phyloP scores from a whole-genome alignment of 2,797 vertebrate genomes.

The Coluber constrictor region DNA sequence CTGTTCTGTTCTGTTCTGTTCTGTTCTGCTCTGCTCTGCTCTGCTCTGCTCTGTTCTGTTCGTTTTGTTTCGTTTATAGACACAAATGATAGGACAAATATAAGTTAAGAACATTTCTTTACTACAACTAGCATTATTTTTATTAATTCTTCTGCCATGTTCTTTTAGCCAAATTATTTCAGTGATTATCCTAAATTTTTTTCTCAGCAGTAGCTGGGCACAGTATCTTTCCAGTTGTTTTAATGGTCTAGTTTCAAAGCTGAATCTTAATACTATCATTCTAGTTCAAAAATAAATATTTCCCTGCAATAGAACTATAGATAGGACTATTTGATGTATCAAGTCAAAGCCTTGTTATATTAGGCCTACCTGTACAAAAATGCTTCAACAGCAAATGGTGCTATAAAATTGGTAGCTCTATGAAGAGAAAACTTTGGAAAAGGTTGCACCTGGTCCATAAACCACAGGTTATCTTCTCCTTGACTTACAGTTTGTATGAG shows the following conservation, averaged over 20 bases:
- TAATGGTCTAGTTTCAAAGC: background rate
- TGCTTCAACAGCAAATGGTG: background rate
- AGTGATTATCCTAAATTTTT: conserved; percentile 8
- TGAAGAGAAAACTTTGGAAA: background rate
- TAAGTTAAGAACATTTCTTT: conserved; percentile 16
- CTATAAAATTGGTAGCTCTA: background rate
- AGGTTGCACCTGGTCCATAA: background rate
- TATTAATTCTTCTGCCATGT: conserved; percentile 6
- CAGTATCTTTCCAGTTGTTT: background rate
- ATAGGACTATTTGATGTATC: background rate
- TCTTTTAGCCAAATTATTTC: conserved; percentile 16
- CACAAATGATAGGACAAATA: conserved; percentile 9
- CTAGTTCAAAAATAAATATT: background rate
- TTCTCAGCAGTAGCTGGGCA: background rate
- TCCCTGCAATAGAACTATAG: background rate
- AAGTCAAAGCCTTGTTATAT: background rate
- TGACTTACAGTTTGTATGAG: background rate
- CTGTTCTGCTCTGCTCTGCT: too few relatives aligned
- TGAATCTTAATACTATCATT: background rate
- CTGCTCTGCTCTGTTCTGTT: too few relatives aligned
- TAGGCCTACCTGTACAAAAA: background rate
- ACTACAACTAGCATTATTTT: conserved; percentile 19
- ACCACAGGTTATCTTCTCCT: background rate
- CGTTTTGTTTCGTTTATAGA: conserved; percentile 7
- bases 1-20: too few relatives aligned